Conservation (phyloP, 2,113 vertebrate species). For the Entomyzon cyanotis region DNA sequence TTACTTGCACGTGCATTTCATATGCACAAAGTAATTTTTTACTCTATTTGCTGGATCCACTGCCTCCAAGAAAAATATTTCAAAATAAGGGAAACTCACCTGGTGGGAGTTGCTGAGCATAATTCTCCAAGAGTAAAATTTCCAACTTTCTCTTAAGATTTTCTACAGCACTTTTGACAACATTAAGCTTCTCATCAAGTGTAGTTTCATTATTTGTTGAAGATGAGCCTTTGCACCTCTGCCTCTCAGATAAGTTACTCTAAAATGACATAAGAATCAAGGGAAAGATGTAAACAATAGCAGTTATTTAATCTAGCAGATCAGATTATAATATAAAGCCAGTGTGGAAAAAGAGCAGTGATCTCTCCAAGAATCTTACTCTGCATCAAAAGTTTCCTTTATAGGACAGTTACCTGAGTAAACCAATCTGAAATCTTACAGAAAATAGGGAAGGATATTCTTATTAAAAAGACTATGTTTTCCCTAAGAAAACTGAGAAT, state of each 20-base stretch:
- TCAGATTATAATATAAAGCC: neutral
- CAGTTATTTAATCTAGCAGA: neutral
- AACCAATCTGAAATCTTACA: neutral
- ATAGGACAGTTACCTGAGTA: neutral
- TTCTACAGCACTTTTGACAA: constrained; percentile 43
- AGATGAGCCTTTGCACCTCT: neutral
- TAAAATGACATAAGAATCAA: neutral
- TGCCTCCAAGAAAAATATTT: neutral
- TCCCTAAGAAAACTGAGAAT: neutral
- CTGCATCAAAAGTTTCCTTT: neutral
- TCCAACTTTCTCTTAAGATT: constrained; percentile 57
- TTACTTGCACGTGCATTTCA: neutral
- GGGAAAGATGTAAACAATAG: neutral
- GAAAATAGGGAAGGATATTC: neutral
- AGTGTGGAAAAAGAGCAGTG: neutral
- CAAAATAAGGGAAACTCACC: constrained; percentile 31
- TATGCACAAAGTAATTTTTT: neutral
- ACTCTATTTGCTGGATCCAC: neutral
- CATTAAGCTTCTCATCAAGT: constrained; percentile 16
- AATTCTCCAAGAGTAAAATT: neutral
- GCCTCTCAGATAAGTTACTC: neutral
- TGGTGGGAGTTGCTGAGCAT: neutral
- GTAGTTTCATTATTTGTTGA: neutral
- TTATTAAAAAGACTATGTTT: neutral
- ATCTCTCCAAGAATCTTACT: neutral